Evolutionary conservation across 2,113 vertebrate species (phyloP).

Genomic region (Phasianus colchicus): DNA sequence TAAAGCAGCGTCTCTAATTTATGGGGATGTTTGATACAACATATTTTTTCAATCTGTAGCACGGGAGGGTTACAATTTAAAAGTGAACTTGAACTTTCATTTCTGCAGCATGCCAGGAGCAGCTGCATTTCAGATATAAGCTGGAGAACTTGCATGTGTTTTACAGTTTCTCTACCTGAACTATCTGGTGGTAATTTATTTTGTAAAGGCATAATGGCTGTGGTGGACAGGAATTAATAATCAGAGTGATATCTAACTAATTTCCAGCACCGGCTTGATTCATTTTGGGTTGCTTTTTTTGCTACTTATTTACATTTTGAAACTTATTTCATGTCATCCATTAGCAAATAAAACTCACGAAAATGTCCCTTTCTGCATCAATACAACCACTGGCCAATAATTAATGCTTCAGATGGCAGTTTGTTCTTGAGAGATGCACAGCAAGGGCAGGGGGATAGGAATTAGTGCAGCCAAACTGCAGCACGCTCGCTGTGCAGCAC

Average conservation of each 20-base stretch:
- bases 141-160: background rate
- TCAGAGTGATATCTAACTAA: background rate
- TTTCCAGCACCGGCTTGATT: background rate
- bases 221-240: conserved; percentile 30
- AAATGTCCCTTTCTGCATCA: conserved; percentile 31
- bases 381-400: conserved; percentile 17
- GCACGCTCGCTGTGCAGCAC: background rate
- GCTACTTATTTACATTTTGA: background rate
- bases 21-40: conserved; percentile 46
- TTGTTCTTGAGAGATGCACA: conserved; percentile 23
- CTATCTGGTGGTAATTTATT: background rate
- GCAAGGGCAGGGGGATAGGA: background rate
- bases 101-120: background rate
- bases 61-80: conserved; percentile 18
- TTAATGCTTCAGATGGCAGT: conserved; percentile 28
- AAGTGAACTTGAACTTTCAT: conserved; percentile 15
- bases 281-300: background rate
- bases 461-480: background rate
- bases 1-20: conserved; percentile 61
- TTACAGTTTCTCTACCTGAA: background rate
- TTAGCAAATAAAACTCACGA: conserved; percentile 9
- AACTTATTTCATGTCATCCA: conserved; percentile 30
- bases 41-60: conserved; percentile 54
- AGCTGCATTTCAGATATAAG: background rate
- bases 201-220: conserved; percentile 21